These are phyloP conservation scores for Beroe forskalii DNA, from an alignment of 37 sponge, comb jelly and placozoan species.

Conservation along the genomic window DNA sequence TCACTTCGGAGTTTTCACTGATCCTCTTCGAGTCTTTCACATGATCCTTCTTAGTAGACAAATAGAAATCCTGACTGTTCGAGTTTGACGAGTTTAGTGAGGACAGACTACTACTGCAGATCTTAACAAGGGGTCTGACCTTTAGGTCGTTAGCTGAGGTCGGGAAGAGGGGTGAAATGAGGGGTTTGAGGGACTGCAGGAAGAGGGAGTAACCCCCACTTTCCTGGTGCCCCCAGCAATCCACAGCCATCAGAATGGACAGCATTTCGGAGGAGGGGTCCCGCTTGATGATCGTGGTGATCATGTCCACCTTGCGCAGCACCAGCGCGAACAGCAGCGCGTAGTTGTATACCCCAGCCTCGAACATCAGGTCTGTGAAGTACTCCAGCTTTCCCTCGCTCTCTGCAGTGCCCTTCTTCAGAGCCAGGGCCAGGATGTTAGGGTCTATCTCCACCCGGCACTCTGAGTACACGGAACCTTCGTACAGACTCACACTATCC, in stretches of 20 bases:
- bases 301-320: slow-evolving; percentile 2
- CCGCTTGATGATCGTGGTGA: neutral
- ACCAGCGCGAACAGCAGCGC: slow-evolving; percentile 29
- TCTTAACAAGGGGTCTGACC: neutral
- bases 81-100: slow-evolving; percentile 32
- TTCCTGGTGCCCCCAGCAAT: slow-evolving; percentile 59
- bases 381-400: slow-evolving; percentile 2
- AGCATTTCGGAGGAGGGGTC: slow-evolving; percentile 39
- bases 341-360: slow-evolving; percentile 21
- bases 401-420: slow-evolving; percentile 33
- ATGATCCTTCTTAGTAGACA: neutral
- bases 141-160: slow-evolving; percentile 40
- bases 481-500: slow-evolving; percentile 17
- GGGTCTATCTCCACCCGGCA: slow-evolving; percentile 50
- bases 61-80: neutral
- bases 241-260: slow-evolving; percentile 49
- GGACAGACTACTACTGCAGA: slow-evolving; percentile 27
- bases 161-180: slow-evolving; percentile 47
- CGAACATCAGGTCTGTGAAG: neutral
- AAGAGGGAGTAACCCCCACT: slow-evolving; percentile 56
- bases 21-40: neutral
- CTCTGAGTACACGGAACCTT: slow-evolving; percentile 51
- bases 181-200: slow-evolving; percentile 51
- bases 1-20: neutral
- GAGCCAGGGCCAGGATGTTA: neutral